Conservation (phyloP, 1,140 invertebrate species). For the Calosoma granatense region DNA sequence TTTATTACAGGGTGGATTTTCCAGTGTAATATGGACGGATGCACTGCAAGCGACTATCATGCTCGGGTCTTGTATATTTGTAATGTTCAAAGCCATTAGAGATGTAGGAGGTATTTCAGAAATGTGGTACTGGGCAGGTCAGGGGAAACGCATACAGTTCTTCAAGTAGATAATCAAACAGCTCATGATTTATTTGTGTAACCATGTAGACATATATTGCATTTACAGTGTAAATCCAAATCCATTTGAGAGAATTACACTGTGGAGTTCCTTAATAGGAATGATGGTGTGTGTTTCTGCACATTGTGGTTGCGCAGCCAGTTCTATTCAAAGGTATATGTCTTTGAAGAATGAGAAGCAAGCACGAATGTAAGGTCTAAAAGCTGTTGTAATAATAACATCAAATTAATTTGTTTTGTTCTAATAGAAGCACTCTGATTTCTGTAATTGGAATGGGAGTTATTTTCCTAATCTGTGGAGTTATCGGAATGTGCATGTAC, state of each 20-base stretch:
- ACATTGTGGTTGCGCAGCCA: conserved; percentile 63
- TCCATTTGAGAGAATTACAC: conserved; percentile 64
- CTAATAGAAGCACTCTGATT: no score
- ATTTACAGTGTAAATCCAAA: conserved; percentile 53
- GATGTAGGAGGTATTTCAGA: background rate
- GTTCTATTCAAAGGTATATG: background rate
- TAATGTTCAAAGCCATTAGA: background rate
- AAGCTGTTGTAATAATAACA: no score
- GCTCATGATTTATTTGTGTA: background rate
- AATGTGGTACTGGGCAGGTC: background rate
- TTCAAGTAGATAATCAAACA: background rate
- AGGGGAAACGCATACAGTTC: background rate
- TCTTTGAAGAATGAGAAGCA: conserved; percentile 35
- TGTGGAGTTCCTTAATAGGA: conserved; percentile 70
- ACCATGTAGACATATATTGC: background rate
- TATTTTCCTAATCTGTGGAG: no score
- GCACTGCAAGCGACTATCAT: background rate
- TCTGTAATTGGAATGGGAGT: no score
- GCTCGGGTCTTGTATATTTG: background rate
- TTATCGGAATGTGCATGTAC: no score
- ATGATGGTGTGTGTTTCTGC: conserved; percentile 70
- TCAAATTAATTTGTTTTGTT: no score
- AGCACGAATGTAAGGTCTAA: conserved; percentile 48
- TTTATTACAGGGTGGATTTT: background rate
- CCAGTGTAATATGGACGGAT: background rate